Conservation (phyloP, 2,888 invertebrate genomes). For the Anaspis maculata region DNA sequence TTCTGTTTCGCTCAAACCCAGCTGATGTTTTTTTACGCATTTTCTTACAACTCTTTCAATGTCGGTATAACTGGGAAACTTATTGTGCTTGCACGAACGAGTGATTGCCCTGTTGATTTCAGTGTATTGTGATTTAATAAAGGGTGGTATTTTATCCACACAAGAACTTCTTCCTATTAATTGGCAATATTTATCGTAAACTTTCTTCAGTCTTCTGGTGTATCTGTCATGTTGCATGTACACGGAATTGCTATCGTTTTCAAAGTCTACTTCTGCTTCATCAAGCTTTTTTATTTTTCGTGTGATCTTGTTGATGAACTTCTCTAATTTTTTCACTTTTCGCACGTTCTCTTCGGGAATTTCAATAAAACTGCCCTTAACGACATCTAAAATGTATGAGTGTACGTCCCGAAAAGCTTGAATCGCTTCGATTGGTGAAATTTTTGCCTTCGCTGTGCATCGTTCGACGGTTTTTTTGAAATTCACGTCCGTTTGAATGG, state of each 20-base stretch:
- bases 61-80: conserved; percentile 33
- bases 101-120: conserved; percentile 29
- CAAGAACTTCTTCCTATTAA: too few species aligned
- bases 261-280: conserved; percentile 61
- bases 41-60: conserved; percentile 28
- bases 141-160: too few species aligned
- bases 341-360: conserved; percentile 15
- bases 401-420: conserved; percentile 25
- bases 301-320: conserved; percentile 54
- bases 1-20: conserved; percentile 21
- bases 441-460: conserved; percentile 13
- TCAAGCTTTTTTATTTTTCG: conserved; percentile 61
- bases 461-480: conserved; percentile 18
- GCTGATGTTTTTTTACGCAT: conserved; percentile 22
- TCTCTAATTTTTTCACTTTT: conserved; percentile 38
- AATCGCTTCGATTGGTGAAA: conserved; percentile 18
- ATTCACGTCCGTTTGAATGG: conserved; percentile 4
- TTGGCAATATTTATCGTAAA: conserved; percentile 27
- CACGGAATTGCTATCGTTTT: conserved; percentile 61
- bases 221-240: conserved; percentile 60
- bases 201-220: conserved; percentile 21
- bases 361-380: conserved; percentile 17
- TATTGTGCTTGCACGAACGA: conserved; percentile 30
- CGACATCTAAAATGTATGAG: conserved; percentile 7
- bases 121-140: too few species aligned